These are phyloP conservation scores for Planococcus citri DNA, from an alignment of 1,140 invertebrate genomes.

Conservation along the genomic window DNA sequence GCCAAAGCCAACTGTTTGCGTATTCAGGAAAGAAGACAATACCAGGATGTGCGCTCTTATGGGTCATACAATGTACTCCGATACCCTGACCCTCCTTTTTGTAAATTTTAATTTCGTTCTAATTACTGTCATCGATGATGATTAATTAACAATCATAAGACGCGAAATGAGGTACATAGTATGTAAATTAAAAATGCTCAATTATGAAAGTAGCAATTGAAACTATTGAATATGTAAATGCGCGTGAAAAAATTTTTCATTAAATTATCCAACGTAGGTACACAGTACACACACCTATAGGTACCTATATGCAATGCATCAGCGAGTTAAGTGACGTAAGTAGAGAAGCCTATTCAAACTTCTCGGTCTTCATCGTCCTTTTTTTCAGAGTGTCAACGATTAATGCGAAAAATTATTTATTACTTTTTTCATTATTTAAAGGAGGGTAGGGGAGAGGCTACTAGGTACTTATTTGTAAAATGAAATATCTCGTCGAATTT, in stretches of 20 bases:
- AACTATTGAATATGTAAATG: not conserved
- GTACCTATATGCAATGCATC: too few species aligned
- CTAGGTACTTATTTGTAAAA: too few species aligned
- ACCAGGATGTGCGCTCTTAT: slow-evolving; percentile 9
- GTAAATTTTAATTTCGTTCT: slow-evolving; percentile 20
- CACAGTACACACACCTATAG: too few species aligned
- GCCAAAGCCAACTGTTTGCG: not conserved
- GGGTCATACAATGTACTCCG: slow-evolving; percentile 17
- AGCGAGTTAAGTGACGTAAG: too few species aligned
- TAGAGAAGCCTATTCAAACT: too few species aligned
- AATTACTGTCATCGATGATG: slow-evolving; percentile 17
- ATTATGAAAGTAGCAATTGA: slow-evolving; percentile 8
- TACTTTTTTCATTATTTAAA: too few species aligned
- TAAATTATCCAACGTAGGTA: too few species aligned
- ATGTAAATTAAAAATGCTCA: not conserved
- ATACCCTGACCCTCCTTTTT: slow-evolving; percentile 15
- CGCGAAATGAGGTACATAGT: not conserved
- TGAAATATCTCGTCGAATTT: too few species aligned
- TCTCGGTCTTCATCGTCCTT: too few species aligned
- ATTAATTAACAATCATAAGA: slow-evolving; percentile 1
- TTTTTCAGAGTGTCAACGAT: too few species aligned
- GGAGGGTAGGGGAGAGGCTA: too few species aligned
- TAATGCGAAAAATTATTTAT: too few species aligned
- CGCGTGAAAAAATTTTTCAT: not conserved
- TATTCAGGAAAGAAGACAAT: slow-evolving; percentile 16